Percentiles rank a stretch among this genome's conserved stretches.
Evolutionary conservation across 2,113 vertebrate genomes (phyloP).

Genomic region (Takifugu bimaculatus): DNA sequence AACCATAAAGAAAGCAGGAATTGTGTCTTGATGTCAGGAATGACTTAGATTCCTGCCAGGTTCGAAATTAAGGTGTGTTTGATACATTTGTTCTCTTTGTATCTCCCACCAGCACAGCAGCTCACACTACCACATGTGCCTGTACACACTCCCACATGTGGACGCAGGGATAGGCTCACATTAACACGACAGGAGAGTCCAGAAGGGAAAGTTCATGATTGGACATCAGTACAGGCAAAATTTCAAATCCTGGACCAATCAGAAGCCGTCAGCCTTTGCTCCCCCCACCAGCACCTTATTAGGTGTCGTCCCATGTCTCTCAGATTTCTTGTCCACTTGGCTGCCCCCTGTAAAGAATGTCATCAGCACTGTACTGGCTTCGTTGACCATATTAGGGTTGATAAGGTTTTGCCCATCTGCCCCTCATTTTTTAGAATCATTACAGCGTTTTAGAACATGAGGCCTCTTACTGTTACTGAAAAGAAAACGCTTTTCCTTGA

Average conservation of each 20-base stretch:
- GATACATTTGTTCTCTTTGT: conserved; percentile 73
- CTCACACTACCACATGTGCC: conserved; percentile 11
- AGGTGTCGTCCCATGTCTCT: conserved; percentile 64
- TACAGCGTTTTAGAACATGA: conserved; percentile 35
- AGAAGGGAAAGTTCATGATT: conserved; percentile 56
- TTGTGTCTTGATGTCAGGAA: no score
- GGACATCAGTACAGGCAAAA: conserved; percentile 59
- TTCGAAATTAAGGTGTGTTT: conserved; percentile 21
- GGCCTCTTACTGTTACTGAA: conserved; percentile 36
- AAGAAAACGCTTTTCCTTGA: conserved; percentile 7
- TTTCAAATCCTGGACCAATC: conserved; percentile 72
- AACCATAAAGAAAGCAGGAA: background rate
- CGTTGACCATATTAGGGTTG: conserved; percentile 76
- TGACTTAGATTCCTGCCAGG: conserved; percentile 30
- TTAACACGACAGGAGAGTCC: conserved; percentile 50
- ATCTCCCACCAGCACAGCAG: conserved; percentile 58
- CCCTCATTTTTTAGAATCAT: conserved; percentile 31
- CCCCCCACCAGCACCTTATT: conserved; percentile 61
- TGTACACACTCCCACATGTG: conserved; percentile 12
- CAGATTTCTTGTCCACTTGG: conserved; percentile 59
- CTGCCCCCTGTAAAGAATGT: conserved; percentile 54
- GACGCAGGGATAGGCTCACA: conserved; percentile 42
- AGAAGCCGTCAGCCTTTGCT: conserved; percentile 41
- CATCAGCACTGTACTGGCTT: conserved; percentile 65
- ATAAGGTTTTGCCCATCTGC: conserved; percentile 43